Evolutionary conservation across 2,113 vertebrate genomes (phyloP), one percentile per base, ranked within the genome.

Genomic region (Prunella himalayana): DNA sequence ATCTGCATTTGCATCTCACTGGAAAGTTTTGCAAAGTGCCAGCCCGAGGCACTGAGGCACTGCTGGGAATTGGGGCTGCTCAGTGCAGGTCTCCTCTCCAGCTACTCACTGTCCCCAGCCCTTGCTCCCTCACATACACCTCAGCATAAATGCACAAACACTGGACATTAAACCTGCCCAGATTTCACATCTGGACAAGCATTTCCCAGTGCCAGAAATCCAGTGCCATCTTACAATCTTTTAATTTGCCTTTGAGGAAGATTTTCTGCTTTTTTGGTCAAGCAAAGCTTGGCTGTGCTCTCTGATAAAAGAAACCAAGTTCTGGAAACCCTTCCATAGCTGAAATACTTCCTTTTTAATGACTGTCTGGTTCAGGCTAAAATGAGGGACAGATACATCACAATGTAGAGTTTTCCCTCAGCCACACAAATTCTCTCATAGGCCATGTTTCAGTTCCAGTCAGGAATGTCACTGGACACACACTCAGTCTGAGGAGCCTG

Each of bases 1-100:
- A 31, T 60, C 70, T 73, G 81, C 64, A 81, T 78, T 75, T 94
- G 71, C 93, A 93, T 86, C 92, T 66, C 45, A 47, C 66, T 91
- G 87, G 82, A 44, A 86, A 73, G 63, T 51, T 51, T 3, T 92
- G 90, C 86, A 86, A 12, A 88, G 68, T n/a, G 24, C 90, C 79
- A 16, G 37, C 88, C 63, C 8, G 20, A 59, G 71, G 72, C 69
- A 50, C 25, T 53, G 21, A 57, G 70, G 73, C 73, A 47, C 28
- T 54, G 51, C 72, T 45, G n/a, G 51, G 73, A 90, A 75, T 27
- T 8, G 14, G 64, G 12, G 59, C 54, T 78, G 78, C 60, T 80
- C 50, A 13, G 5, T 3, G 25, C 7, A 15, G 7, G 50, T 45
- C 50, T 80, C 70, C 91, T 68, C 85, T 31, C 39, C 80, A 91